phyloP scores from a whole-genome alignment of 2,797 vertebrate species.

The Gymnoscopelus microlampas region DNA sequence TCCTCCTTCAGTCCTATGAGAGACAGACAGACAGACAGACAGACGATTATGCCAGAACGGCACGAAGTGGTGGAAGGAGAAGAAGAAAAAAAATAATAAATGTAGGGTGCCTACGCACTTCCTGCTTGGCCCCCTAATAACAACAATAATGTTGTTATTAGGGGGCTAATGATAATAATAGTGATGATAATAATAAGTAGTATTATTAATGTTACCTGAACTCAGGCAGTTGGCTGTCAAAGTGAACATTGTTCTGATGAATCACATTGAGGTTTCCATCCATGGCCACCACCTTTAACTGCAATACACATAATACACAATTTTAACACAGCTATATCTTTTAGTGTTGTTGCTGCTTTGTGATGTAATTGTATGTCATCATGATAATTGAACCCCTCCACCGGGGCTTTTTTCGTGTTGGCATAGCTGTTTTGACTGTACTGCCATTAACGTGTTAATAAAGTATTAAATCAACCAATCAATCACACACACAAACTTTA shows the following conservation, averaged over 20 bases:
- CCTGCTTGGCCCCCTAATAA: too few species aligned
- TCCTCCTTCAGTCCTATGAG: constrained; percentile 89
- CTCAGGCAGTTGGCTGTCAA: constrained; percentile 90
- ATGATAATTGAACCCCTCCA: too few species aligned
- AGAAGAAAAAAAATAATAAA: background rate
- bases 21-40: background rate
- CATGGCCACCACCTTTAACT: constrained; percentile 91
- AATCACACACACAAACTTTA: too few species aligned
- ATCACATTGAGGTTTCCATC: constrained; percentile 83
- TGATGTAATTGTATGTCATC: too few species aligned
- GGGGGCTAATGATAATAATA: constrained; percentile 1
- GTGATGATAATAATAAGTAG: background rate
- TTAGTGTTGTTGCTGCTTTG: too few species aligned
- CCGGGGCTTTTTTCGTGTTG: too few species aligned
- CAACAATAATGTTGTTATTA: too few species aligned
- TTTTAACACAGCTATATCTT: background rate
- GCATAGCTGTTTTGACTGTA: too few species aligned
- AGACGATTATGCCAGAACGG: too few species aligned
- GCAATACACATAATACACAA: constrained; percentile 22
- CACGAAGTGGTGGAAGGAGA: background rate
- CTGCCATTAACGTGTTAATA: too few species aligned
- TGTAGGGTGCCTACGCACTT: too few species aligned
- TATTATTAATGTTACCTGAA: constrained; percentile 83
- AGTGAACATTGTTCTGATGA: constrained; percentile 88
- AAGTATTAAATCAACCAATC: too few species aligned